Base-by-base conservation (phyloP, 2,113 vertebrate genomes). In the Hippoglossus stenolepis region DNA sequence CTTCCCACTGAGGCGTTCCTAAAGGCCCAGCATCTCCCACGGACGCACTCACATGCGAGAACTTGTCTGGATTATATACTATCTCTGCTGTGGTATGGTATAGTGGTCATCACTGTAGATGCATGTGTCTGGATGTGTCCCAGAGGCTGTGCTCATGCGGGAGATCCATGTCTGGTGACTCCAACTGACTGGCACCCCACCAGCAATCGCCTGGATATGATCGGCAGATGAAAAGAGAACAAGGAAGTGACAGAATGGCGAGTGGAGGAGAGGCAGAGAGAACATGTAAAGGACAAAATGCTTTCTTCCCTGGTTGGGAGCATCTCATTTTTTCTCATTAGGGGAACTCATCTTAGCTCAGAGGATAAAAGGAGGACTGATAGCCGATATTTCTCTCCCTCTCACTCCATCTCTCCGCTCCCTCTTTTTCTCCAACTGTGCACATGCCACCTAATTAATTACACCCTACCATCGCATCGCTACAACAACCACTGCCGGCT, bases 261-360 rank as follows among this genome's bases (percentile, higher is more conserved):
- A 89, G 89, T 84, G 60, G 88, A 87, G 82, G 70, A 89, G 80
- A 91, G 88, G 85, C 86, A 87, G 86, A 71, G 86, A 79, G 75
- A 90, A 91, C 91, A 91, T 90, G 80, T 84, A 90, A 92, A 86
- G 82, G 84, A 91, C 87, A 86, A 93, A 92, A 91, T 87, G 88
- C 89, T 92, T 89, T 89, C 88, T 92, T 91, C 89, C 89, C 86
- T 62, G 75, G 78, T 88, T 90, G 85, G 87, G 76, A 89, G 87
- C 80, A 80, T 91, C 91, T 90, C 82, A 90, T 93, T 92, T 90
- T 90, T 90, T 92, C 91, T 93, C 92, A 92, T 93, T 93, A 92
- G 87, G 82, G 83, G 84, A 91, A 89, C 88, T 92, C 89, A 90
- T 91, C 87, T 86, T 78, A 92, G 91, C 86, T 90, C 85, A 70